Percentiles rank a stretch among this genome's conserved stretches.
Evolutionary conservation across 2,888 invertebrate species (phyloP).

Genomic region (Entomobrya multifasciata): DNA sequence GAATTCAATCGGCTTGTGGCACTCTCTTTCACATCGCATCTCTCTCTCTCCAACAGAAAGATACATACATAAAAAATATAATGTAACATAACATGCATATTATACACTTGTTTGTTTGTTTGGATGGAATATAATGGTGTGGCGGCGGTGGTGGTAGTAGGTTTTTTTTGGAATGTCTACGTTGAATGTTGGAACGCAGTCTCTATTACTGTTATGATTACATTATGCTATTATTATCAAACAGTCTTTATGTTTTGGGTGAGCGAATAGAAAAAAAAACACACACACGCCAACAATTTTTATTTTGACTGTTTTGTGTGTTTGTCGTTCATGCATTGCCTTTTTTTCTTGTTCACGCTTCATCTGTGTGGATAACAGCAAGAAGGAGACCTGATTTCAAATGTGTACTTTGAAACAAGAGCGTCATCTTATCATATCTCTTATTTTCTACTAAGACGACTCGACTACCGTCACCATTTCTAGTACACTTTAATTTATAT

Average conservation of each 20-base stretch:
- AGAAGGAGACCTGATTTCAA: constrained; percentile 37
- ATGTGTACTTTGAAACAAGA: constrained; percentile 33
- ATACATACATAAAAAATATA: not conserved
- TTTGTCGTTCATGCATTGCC: not conserved
- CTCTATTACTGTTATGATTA: constrained; percentile 27
- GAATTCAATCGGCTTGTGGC: constrained; percentile 73
- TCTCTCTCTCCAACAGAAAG: not conserved
- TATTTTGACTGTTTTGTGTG: constrained; percentile 10
- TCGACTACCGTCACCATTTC: not conserved
- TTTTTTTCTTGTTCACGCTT: constrained; percentile 41
- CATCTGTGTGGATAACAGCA: constrained; percentile 34
- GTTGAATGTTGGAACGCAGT: constrained; percentile 48
- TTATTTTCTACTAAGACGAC: constrained; percentile 6
- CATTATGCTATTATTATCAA: constrained; percentile 33
- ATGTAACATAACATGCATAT: too few species aligned
- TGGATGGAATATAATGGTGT: not conserved
- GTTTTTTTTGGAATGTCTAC: too few species aligned
- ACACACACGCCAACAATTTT: constrained; percentile 9
- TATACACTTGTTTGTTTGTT: constrained; percentile 36
- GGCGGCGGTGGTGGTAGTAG: constrained; percentile 29
- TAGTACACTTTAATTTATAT: constrained; percentile 34
- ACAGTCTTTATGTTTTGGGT: not conserved
- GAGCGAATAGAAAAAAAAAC: too few species aligned
- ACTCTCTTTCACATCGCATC: not conserved
- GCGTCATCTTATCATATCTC: constrained; percentile 4